Evolutionary conservation across 2,888 invertebrate species (phyloP), one percentile per base, ranked within the genome.

Genomic region (Arenicola marina): DNA sequence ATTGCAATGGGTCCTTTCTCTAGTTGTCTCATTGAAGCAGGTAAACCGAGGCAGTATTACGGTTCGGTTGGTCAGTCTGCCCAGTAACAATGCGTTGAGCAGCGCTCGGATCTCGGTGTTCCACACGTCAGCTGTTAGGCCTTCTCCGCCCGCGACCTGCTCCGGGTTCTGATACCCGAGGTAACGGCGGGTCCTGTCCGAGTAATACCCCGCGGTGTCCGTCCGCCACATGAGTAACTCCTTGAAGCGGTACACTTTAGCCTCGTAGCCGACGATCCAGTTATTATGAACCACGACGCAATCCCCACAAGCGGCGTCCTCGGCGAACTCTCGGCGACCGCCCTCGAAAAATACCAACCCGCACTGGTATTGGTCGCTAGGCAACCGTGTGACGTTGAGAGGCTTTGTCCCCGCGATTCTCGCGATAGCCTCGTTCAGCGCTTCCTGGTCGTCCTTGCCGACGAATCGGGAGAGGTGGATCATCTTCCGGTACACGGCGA

Each of bases 281-380:
- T 48, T 48, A 48, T 48, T 48, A 24, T 48, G 48, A 7, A 48
- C 26, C 7, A 48, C 48, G 15, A 48, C 48, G 26, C 48, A 48
- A 7, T 24, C 26, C 7, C 7, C 18, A 48, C 26, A n/a, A 7
- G 11, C 11, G 11, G 11, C 26, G 26, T 24, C 24, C 7, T 48
- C 48, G 26, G 18, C 15, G 48, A 48, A 48, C 26, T 48, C 48
- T 48, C 18, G 7, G 11, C 48, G n/a, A 21, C 48, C 26, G 15
- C 24, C 26, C 48, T 48, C 48, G 48, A 48, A 48, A 24, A n/a
- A 24, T 48, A n/a, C 48, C 7, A 21, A 11, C 7, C 48, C 48
- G 26, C 48, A n/a, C 24, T 24, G 48, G 24, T n/a, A 48, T 24
- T 11, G 18, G 11, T 24, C 26, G 15, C 7, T 48, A 7, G 48